Percentiles rank a stretch among this genome's conserved stretches.
phyloP scores from a whole-genome alignment of 2,797 vertebrate genomes.

The Steatocranus sp. region DNA sequence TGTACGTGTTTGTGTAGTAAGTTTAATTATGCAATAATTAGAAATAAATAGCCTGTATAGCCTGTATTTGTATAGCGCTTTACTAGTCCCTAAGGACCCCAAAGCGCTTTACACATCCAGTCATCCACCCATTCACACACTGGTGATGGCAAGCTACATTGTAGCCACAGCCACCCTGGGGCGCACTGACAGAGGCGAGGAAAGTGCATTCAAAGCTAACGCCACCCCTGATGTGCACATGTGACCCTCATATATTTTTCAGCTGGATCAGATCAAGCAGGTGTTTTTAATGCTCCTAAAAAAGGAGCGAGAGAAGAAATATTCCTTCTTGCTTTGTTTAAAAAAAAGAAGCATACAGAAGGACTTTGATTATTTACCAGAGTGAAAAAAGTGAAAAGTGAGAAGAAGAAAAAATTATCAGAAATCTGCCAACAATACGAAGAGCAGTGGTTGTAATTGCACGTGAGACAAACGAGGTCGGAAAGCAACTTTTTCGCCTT shows the following conservation, averaged over 20 bases:
- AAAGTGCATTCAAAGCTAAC: not conserved
- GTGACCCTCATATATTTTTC: not conserved
- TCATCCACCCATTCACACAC: too few relatives aligned
- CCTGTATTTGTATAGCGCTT: too few relatives aligned
- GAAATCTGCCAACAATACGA: not conserved
- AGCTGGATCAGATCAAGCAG: not conserved
- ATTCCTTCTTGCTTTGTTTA: not conserved
- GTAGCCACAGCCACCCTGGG: too few relatives aligned
- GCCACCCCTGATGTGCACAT: not conserved
- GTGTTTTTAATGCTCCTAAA: not conserved
- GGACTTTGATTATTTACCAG: not conserved
- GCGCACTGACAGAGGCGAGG: too few relatives aligned
- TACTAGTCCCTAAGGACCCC: too few relatives aligned
- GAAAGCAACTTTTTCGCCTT: constrained; percentile 24
- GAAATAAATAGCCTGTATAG: too few relatives aligned
- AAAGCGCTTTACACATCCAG: too few relatives aligned
- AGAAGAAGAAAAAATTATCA: not conserved
- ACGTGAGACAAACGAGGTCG: not conserved
- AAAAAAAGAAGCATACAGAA: not conserved
- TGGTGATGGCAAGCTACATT: too few relatives aligned
- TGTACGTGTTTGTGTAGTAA: constrained; percentile 3
- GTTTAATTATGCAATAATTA: constrained; percentile 23
- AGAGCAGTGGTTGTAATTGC: not conserved
- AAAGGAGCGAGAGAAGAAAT: not conserved
- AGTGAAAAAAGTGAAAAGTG: not conserved